Conservation (phyloP, 2,888 invertebrate genomes). For the Cheilosia variabilis region DNA sequence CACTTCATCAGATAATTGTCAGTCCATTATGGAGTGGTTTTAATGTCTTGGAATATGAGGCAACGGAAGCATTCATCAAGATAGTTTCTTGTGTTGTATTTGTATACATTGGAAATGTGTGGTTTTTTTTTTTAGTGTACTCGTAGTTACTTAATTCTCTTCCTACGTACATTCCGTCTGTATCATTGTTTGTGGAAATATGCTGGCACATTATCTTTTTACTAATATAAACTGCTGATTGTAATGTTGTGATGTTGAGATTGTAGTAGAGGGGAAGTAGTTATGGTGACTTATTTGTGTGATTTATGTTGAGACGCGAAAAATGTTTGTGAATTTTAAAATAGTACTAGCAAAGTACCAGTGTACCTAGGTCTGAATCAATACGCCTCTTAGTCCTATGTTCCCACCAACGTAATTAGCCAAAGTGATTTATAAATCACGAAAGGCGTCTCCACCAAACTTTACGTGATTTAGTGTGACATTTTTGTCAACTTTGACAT, state of each 20-base stretch:
- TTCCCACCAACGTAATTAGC: too few species aligned
- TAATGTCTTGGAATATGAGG: constrained; percentile 34
- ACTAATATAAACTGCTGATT: not conserved
- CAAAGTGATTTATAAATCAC: too few species aligned
- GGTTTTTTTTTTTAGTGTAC: not conserved
- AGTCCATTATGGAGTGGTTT: constrained; percentile 44
- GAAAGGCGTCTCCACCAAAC: too few species aligned
- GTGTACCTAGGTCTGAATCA: too few species aligned
- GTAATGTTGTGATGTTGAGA: not conserved
- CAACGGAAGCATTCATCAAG: constrained; percentile 45
- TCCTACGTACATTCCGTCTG: constrained; percentile 23
- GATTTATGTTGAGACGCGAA: too few species aligned
- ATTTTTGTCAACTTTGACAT: too few species aligned
- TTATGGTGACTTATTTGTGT: too few species aligned
- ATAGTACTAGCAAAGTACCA: too few species aligned
- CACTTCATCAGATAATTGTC: constrained; percentile 66
- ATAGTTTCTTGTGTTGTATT: not conserved
- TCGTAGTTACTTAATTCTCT: constrained; percentile 7
- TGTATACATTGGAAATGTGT: not conserved
- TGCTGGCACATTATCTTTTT: not conserved
- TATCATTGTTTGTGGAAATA: constrained; percentile 15
- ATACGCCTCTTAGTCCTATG: too few species aligned
- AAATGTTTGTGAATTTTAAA: too few species aligned
- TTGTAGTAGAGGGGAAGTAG: not conserved
- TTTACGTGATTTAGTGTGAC: too few species aligned